Evolutionary conservation across 92 coral and sea anemone genomes (phyloP).

Genomic region (Phymanthus crucifer): DNA sequence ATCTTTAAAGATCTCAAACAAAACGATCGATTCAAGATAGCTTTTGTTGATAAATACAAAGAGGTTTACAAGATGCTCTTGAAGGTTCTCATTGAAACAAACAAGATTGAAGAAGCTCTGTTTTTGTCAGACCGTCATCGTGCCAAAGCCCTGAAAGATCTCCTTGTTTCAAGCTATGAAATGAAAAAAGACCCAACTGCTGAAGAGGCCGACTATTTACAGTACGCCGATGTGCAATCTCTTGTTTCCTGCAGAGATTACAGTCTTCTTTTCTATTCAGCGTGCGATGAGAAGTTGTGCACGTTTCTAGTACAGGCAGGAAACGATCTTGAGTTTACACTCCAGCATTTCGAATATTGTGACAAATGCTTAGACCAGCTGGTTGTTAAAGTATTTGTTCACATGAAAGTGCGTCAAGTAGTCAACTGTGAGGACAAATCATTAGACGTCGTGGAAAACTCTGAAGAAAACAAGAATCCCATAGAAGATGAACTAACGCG

Average conservation of each 20-base stretch:
- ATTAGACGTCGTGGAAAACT: neutral
- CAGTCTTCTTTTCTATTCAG: neutral
- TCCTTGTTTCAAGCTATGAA: slow-evolving; percentile 4
- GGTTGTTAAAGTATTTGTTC: neutral
- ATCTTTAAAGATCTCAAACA: neutral
- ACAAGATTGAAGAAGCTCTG: neutral
- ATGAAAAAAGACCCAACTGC: neutral
- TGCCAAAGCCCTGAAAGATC: slow-evolving; percentile 4
- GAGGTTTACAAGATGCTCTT: neutral
- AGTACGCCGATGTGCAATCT: slow-evolving; percentile 7
- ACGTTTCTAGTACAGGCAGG: neutral
- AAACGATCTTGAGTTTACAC: neutral
- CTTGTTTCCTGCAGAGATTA: neutral
- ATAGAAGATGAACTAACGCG: too few relatives aligned
- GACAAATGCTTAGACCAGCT: neutral
- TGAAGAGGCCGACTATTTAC: neutral
- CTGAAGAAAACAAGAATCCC: too few relatives aligned
- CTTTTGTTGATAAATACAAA: neutral
- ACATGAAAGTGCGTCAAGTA: too few relatives aligned
- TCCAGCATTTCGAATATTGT: neutral
- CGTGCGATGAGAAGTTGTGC: neutral
- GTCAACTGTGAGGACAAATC: neutral
- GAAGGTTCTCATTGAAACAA: neutral
- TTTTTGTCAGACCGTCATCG: neutral
- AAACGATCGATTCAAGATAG: neutral